Conservation (phyloP, 2,113 vertebrate genomes). For the Tetraodon nigroviridis region DNA sequence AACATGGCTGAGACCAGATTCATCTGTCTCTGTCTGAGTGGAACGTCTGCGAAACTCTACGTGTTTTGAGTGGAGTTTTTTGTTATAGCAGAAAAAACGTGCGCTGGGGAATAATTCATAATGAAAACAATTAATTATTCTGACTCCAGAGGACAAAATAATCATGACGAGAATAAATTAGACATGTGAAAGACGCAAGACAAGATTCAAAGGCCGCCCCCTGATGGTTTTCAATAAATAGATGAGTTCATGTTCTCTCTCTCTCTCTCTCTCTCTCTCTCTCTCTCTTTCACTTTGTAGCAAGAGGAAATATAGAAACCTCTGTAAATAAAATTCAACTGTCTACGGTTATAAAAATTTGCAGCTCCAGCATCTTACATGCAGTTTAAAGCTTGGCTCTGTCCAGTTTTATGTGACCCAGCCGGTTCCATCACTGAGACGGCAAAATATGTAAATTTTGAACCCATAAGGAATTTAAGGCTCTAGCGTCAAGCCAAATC, state of each 20-base stretch:
- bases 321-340: not conserved
- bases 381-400: no score
- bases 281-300: conserved; percentile 1
- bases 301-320: conserved; percentile 9
- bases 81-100: conserved; percentile 36
- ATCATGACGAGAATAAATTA: conserved; percentile 51
- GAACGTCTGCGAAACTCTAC: conserved; percentile 3
- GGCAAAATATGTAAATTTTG: no score
- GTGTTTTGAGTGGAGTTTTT: conserved; percentile 37
- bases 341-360: no score
- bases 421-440: no score
- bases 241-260: conserved; percentile 40
- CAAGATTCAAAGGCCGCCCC: conserved; percentile 36
- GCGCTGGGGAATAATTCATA: conserved; percentile 54
- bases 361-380: no score
- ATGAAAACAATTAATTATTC: conserved; percentile 71
- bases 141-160: conserved; percentile 48
- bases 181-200: conserved; percentile 26
- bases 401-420: no score
- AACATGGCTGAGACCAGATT: conserved; percentile 39
- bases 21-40: conserved; percentile 29
- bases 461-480: no score
- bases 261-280: conserved; percentile 13
- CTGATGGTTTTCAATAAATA: conserved; percentile 38
- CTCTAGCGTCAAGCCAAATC: no score